These are phyloP conservation scores for Bathynomus jamesi DNA, from an alignment of 1,140 invertebrate genomes.

Conservation along the genomic window DNA sequence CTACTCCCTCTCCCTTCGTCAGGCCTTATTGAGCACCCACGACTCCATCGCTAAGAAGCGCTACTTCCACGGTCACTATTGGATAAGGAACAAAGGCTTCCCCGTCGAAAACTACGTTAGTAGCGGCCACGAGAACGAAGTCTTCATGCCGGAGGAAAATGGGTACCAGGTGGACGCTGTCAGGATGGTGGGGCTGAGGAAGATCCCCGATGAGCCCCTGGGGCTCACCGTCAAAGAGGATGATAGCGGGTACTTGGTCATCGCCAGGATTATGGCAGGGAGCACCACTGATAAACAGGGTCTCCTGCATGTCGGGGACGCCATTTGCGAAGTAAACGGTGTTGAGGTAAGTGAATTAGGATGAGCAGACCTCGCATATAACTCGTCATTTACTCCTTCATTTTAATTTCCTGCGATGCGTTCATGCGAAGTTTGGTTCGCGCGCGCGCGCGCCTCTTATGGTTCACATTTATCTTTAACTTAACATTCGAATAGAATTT, in stretches of 20 bases:
- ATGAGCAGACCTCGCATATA: no score
- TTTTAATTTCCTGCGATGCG: no score
- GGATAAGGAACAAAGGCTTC: slow-evolving; percentile 37
- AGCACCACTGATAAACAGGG: slow-evolving; percentile 87
- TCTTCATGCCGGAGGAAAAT: slow-evolving; percentile 37
- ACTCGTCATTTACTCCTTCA: no score
- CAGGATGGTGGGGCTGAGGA: slow-evolving; percentile 82
- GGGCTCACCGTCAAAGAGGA: slow-evolving; percentile 76
- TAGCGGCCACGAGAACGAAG: slow-evolving; percentile 29
- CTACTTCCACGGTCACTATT: slow-evolving; percentile 41
- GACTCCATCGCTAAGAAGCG: slow-evolving; percentile 55
- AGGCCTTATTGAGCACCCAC: slow-evolving; percentile 60
- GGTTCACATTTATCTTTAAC: no score
- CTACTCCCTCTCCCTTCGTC: no score
- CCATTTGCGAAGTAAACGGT: slow-evolving; percentile 85
- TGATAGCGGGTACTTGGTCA: slow-evolving; percentile 74
- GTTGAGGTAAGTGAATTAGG: slow-evolving; percentile 59
- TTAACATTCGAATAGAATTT: no score
- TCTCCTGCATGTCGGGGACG: slow-evolving; percentile 79
- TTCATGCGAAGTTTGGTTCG: no score
- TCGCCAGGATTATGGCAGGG: slow-evolving; percentile 84
- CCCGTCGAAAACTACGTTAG: slow-evolving; percentile 36
- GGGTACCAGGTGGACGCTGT: slow-evolving; percentile 50
- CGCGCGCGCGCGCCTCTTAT: no score
- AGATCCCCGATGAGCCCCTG: slow-evolving; percentile 78